Percentiles rank a stretch among this genome's conserved stretches.
Conservation (phyloP, 1,140 invertebrate genomes). For the Pogonomyrmex barbatus region DNA sequence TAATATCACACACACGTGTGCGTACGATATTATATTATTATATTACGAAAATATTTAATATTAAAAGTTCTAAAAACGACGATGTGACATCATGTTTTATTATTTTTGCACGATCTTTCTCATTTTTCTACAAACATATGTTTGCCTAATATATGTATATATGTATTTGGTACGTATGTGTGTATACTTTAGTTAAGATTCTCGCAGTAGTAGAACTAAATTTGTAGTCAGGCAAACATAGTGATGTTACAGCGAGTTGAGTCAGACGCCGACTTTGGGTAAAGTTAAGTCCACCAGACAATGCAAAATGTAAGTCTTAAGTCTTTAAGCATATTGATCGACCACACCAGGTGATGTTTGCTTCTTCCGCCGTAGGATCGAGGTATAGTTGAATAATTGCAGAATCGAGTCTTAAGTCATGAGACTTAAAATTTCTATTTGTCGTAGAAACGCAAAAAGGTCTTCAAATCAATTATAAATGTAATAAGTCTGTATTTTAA, state of each 20-base stretch:
- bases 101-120: background rate
- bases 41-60: background rate
- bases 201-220: conserved; percentile 39
- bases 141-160: conserved; percentile 8
- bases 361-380: conserved; percentile 19
- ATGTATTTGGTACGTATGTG: background rate
- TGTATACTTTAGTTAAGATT: conserved; percentile 40
- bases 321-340: conserved; percentile 64
- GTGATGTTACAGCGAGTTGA: conserved; percentile 44
- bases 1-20: background rate
- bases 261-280: conserved; percentile 49
- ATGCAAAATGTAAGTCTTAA: conserved; percentile 67
- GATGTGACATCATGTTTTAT: background rate
- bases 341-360: conserved; percentile 37
- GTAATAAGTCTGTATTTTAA: conserved; percentile 11
- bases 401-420: conserved; percentile 20
- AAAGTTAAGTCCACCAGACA: conserved; percentile 59
- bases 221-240: conserved; percentile 59
- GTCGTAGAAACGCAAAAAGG: background rate
- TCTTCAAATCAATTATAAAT: conserved; percentile 12
- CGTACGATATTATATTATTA: background rate
- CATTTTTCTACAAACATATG: background rate
- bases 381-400: conserved; percentile 37
- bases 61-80: background rate
- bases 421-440: background rate